Evolutionary conservation across 2,797 vertebrate genomes (phyloP), one percentile per base, ranked within the genome.

Genomic region (Acridotheres tristis): DNA sequence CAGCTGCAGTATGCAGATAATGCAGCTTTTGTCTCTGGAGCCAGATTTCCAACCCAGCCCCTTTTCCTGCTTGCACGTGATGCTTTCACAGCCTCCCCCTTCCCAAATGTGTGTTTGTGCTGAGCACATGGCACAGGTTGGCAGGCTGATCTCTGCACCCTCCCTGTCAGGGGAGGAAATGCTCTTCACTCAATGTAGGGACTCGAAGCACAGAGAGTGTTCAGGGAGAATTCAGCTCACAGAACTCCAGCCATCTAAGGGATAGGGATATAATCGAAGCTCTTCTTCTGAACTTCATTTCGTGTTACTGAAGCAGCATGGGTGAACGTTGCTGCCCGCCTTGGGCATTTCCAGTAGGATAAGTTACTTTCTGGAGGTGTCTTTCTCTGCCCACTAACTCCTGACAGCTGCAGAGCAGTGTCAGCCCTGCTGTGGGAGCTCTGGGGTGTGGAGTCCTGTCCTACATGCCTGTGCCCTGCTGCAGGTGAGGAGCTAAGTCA

Each of bases 1-100:
- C 88, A 93, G 71, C 76, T 96, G 94, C 40, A 75, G 55, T 38
- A 4, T 30, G 23, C 8, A 81, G 92, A 91, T 92, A 95, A 73
- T 61, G 53, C 4, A 34, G 76, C 34, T 91, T 43, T 71, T 93
- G 77, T 94, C 59, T 61, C 57, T 68, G 25, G 11, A 91, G 88
- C 55, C 74, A 91, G 74, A 58, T 74, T 72, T 69, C 58, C 85
- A 80, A 19, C 21, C n/a, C 80, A 59, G 26, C 61, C 71, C 27
- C 74, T 91, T 79, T 32, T 81, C 27, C 85, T 62, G 10, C 81
- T 83, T 32, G 11, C 73, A 1, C 12, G 38, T 10, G 51, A 10
- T 69, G 75, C 42, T 79, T 53, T 73, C 74, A 13, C 1, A 10
- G 34, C 32, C 34, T 15, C 36, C 36, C 45, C 18, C 43, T 51